Evolutionary conservation across 2,113 vertebrate species (phyloP).

Genomic region (Elgaria multicarinata): DNA sequence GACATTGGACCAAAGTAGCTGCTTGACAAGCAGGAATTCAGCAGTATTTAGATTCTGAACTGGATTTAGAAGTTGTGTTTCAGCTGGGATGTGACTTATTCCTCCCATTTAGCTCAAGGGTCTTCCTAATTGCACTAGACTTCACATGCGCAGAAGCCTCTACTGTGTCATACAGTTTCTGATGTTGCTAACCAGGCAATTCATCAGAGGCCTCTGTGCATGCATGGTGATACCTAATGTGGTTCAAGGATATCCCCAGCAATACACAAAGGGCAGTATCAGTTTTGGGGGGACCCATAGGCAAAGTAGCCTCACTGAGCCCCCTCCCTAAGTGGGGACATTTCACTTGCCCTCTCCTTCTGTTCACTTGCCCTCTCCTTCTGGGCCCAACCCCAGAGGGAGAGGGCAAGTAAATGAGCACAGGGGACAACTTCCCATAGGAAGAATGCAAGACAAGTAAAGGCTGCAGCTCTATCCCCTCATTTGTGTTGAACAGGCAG

Average conservation of each 20-base stretch:
- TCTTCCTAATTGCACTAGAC: not conserved
- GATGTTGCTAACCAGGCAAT: not conserved
- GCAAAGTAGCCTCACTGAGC: no score
- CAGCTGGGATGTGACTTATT: not conserved
- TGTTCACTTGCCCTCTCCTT: not conserved
- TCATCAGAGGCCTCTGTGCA: not conserved
- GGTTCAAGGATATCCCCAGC: not conserved
- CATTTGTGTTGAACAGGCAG: not conserved
- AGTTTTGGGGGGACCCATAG: no score
- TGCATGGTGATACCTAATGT: not conserved
- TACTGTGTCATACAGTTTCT: not conserved
- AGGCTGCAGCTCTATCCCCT: not conserved
- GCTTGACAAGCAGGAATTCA: not conserved
- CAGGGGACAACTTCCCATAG: not conserved
- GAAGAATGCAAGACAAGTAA: not conserved
- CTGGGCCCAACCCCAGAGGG: not conserved
- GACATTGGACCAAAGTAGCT: constrained; percentile 52
- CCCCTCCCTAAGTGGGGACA: no score
- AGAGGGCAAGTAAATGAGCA: no score
- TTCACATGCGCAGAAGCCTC: not conserved
- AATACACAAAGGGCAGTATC: not conserved
- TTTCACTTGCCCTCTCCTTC: no score
- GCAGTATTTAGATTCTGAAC: not conserved
- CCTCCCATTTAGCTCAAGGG: not conserved
- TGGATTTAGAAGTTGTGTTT: not conserved